Evolutionary conservation across 2,797 vertebrate genomes (phyloP).

Genomic region (Phalanger gymnotis): DNA sequence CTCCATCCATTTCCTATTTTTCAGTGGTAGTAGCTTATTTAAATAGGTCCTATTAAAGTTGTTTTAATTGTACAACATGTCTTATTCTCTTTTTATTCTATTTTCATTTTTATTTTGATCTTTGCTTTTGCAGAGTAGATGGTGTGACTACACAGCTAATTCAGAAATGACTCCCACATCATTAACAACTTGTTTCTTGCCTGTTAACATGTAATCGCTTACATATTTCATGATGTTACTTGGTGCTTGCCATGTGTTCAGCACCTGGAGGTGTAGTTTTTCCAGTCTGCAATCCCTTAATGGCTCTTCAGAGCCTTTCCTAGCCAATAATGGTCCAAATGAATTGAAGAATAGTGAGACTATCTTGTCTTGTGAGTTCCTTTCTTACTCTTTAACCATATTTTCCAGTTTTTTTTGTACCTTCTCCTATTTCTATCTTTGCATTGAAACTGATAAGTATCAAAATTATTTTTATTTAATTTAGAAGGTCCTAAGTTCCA

Average conservation of each 20-base stretch:
- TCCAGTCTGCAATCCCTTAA: not conserved
- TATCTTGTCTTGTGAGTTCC: not conserved
- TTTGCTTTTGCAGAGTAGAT: not conserved
- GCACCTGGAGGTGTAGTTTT: no score
- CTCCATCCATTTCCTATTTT: not conserved
- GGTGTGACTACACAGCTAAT: not conserved
- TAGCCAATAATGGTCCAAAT: not conserved
- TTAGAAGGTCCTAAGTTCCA: not conserved
- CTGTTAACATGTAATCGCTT: not conserved
- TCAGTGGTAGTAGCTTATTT: not conserved
- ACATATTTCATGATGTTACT: not conserved
- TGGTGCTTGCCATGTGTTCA: not conserved
- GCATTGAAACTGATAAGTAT: not conserved
- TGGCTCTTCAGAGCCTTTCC: not conserved
- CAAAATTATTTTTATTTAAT: not conserved
- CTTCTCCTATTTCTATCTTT: not conserved
- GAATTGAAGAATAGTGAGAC: not conserved
- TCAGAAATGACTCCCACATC: not conserved
- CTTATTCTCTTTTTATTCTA: not conserved
- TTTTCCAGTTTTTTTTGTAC: not conserved
- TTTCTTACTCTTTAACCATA: not conserved
- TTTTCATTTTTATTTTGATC: not conserved
- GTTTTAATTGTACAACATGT: not conserved
- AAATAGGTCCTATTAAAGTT: not conserved
- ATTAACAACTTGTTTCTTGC: not conserved